Evolutionary conservation across 2,797 vertebrate species (phyloP).

Genomic region (Parauchenoglanis punctatus): DNA sequence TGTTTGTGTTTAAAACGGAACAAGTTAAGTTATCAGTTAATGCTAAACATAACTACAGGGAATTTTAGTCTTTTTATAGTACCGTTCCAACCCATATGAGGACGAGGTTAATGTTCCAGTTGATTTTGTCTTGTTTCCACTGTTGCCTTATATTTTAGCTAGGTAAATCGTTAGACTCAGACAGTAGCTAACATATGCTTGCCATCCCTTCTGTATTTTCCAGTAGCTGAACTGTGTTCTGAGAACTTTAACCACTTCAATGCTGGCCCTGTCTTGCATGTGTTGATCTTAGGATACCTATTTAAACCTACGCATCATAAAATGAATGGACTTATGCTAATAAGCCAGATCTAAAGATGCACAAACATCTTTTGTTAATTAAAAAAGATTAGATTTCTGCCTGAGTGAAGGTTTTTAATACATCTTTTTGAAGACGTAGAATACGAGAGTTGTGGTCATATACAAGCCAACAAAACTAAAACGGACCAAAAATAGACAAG

Average conservation of each 20-base stretch:
- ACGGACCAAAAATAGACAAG: not conserved
- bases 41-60: not conserved
- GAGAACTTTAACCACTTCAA: not conserved
- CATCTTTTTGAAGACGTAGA: not conserved
- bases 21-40: not conserved
- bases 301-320: not conserved
- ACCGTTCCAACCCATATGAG: not conserved
- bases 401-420: not conserved
- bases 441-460: not conserved
- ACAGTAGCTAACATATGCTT: not conserved
- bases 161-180: not conserved
- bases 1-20: not conserved
- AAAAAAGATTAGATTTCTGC: not conserved
- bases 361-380: not conserved
- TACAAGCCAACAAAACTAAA: conserved; percentile 1
- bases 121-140: not conserved
- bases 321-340: not conserved
- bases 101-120: not conserved
- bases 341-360: not conserved
- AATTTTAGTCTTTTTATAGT: not conserved
- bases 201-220: too few relatives aligned
- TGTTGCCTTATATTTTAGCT: too few relatives aligned
- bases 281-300: not conserved
- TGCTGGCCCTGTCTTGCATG: not conserved
- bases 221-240: not conserved